Conservation (phyloP, 2,113 vertebrate genomes). For the Acanthochromis polyacanthus region DNA sequence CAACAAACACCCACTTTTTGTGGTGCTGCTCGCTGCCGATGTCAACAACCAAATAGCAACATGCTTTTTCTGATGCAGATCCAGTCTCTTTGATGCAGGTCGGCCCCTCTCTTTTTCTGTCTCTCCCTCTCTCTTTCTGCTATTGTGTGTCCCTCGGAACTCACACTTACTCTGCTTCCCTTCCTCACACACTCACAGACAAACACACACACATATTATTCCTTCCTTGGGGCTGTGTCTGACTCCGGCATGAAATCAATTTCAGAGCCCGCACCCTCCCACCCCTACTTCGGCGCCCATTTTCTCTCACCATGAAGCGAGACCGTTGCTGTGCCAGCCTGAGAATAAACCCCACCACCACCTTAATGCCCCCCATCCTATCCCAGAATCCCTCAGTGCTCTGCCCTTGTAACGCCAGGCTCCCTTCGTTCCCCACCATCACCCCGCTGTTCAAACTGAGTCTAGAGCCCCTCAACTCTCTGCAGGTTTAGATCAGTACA, state of each 20-base stretch:
- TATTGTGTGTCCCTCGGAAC: constrained; percentile 64
- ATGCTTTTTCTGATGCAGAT: constrained; percentile 73
- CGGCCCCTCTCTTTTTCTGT: constrained; percentile 60
- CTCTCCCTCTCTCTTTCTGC: constrained; percentile 47
- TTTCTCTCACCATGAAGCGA: constrained; percentile 78
- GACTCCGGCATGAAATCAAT: constrained; percentile 84
- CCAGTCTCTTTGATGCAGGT: constrained; percentile 69
- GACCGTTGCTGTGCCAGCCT: constrained; percentile 76
- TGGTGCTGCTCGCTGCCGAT: constrained; percentile 39
- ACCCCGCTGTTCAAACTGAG: constrained; percentile 1
- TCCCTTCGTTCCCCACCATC: constrained; percentile 22
- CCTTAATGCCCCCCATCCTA: constrained; percentile 38
- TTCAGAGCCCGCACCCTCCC: constrained; percentile 70
- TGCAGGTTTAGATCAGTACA: neutral
- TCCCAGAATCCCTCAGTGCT: constrained; percentile 61
- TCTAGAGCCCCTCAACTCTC: neutral
- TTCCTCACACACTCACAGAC: constrained; percentile 49
- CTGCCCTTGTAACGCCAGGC: constrained; percentile 13
- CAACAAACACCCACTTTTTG: constrained; percentile 46
- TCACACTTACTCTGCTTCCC: constrained; percentile 36
- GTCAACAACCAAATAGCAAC: constrained; percentile 64
- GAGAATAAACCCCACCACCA: constrained; percentile 44
- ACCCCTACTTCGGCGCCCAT: constrained; percentile 65
- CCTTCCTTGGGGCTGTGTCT: constrained; percentile 72
- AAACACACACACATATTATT: constrained; percentile 51